Percentiles rank a stretch among this genome's conserved stretches.
phyloP scores from a whole-genome alignment of 2,888 invertebrate species.

The Troides helena region DNA sequence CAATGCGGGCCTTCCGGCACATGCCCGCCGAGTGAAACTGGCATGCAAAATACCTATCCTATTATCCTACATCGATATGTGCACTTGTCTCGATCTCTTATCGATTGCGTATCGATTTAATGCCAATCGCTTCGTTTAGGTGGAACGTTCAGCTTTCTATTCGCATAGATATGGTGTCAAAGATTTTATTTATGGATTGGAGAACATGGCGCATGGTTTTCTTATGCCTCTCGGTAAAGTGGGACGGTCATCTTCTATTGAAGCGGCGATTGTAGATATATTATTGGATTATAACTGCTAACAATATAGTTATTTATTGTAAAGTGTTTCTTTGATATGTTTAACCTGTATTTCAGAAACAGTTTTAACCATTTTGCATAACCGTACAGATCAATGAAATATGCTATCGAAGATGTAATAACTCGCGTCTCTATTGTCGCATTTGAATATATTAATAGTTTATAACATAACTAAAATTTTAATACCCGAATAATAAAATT shows the following conservation, averaged over 20 bases:
- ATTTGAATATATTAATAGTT: too few species aligned
- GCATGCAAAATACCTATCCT: slow-evolving; percentile 27
- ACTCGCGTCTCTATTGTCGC: too few species aligned
- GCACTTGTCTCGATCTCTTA: slow-evolving; percentile 25
- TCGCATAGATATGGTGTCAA: slow-evolving; percentile 27
- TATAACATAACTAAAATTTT: background rate
- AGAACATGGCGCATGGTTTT: slow-evolving; percentile 21
- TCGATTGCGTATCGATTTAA: slow-evolving; percentile 28
- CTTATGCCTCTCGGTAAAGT: slow-evolving; percentile 15
- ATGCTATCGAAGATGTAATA: too few species aligned
- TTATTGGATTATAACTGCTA: slow-evolving; percentile 14
- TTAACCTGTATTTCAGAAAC: too few species aligned
- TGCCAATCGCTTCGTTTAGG: slow-evolving; percentile 23
- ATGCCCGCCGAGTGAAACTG: slow-evolving; percentile 17
- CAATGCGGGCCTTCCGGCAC: slow-evolving; percentile 25
- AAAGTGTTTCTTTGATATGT: too few species aligned
- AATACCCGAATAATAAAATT: background rate
- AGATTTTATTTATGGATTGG: slow-evolving; percentile 26
- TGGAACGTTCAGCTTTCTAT: slow-evolving; percentile 28
- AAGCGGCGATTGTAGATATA: slow-evolving; percentile 19
- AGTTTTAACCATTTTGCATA: too few species aligned
- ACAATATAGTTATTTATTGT: too few species aligned
- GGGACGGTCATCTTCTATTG: slow-evolving; percentile 22
- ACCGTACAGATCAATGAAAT: too few species aligned
- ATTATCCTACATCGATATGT: slow-evolving; percentile 23